These are phyloP conservation scores for Drosophila mayri DNA, from an alignment of 1,140 invertebrate genomes.

Conservation along the genomic window DNA sequence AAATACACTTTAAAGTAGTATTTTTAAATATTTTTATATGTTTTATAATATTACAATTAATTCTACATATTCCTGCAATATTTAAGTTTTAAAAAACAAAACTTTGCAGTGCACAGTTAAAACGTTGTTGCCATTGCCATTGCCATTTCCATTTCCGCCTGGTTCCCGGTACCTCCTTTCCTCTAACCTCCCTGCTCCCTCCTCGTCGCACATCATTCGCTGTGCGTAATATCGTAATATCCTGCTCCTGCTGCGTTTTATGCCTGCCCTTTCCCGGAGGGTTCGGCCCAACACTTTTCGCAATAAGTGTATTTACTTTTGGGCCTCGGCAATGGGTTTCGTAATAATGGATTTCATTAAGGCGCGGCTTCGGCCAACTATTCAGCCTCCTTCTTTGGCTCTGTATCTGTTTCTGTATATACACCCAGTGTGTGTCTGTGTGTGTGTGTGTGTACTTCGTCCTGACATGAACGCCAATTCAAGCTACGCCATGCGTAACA, in stretches of 20 bases:
- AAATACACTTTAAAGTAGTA: too few species aligned
- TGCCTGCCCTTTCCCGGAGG: slow-evolving; percentile 50
- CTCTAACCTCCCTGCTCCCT: not conserved
- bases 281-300: slow-evolving; percentile 72
- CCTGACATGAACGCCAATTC: slow-evolving; percentile 72
- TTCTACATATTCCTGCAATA: not conserved
- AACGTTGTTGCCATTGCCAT: slow-evolving; percentile 38
- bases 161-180: slow-evolving; percentile 19
- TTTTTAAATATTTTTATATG: not conserved
- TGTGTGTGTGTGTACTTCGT: slow-evolving; percentile 7
- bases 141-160: slow-evolving; percentile 51
- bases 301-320: slow-evolving; percentile 81
- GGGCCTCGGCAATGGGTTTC: slow-evolving; percentile 71
- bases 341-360: slow-evolving; percentile 84
- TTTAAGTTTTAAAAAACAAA: not conserved
- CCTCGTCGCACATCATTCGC: slow-evolving; percentile 35
- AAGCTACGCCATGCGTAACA: slow-evolving; percentile 83
- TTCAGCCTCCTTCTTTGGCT: slow-evolving; percentile 50
- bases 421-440: not conserved
- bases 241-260: slow-evolving; percentile 79
- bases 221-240: slow-evolving; percentile 72
- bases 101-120: slow-evolving; percentile 32
- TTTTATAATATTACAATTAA: not conserved
- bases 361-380: slow-evolving; percentile 47
- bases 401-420: slow-evolving; percentile 8